Conservation (phyloP, 2,888 invertebrate species). For the Drosophila meridiana region DNA sequence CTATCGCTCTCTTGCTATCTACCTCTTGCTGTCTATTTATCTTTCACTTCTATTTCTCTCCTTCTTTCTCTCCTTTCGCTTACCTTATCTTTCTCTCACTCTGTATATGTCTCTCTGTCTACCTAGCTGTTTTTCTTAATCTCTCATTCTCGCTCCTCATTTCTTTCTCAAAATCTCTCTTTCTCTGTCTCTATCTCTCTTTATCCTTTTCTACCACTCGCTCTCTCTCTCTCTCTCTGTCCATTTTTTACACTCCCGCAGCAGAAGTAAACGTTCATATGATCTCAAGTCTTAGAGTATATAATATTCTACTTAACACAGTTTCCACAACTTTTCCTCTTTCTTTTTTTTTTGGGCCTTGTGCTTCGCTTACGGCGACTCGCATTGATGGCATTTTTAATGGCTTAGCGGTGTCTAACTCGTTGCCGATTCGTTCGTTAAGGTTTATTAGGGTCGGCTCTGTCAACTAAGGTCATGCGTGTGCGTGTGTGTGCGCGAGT, state of each 20-base stretch:
- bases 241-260: too few relatives aligned
- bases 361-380: slow-evolving; percentile 24
- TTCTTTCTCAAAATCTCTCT: not conserved
- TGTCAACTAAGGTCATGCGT: slow-evolving; percentile 24
- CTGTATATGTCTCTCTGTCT: not conserved
- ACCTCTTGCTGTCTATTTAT: rapidly evolving
- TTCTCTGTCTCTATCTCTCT: not conserved
- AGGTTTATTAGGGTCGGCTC: slow-evolving; percentile 63
- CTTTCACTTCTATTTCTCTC: not conserved
- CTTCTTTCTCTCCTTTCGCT: not conserved
- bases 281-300: not conserved
- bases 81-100: not conserved
- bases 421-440: slow-evolving; percentile 56
- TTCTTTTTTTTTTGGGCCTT: slow-evolving; percentile 18
- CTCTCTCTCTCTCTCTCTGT: not conserved
- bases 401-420: slow-evolving; percentile 71
- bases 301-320: not conserved
- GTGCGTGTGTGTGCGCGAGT: not conserved
- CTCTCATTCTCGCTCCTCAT: not conserved
- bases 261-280: too few relatives aligned
- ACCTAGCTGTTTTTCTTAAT: not conserved
- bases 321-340: not conserved
- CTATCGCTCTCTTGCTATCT: not conserved
- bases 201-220: not conserved
- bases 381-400: slow-evolving; percentile 76